A percentile compares a stretch with the other conserved stretches of the same genome.
Conservation (phyloP, 2,888 invertebrate genomes). For the Macropis europaea region DNA sequence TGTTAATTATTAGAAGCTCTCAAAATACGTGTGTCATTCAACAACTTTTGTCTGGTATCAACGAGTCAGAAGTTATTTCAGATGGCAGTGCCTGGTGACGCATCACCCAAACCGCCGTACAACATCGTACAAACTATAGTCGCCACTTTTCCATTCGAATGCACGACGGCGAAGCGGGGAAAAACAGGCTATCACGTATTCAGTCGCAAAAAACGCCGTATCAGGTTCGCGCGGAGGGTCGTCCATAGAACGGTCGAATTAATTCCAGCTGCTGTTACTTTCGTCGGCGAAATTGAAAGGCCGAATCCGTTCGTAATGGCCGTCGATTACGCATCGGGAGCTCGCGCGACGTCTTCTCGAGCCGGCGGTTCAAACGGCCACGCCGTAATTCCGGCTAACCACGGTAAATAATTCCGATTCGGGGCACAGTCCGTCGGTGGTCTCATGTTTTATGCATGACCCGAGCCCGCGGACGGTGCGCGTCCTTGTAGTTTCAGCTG, state of each 20-base stretch:
- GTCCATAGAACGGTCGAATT: not conserved
- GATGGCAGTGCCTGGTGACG: no score
- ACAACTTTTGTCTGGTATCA: no score
- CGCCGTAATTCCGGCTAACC: slow-evolving; percentile 59
- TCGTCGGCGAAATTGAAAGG: slow-evolving; percentile 15
- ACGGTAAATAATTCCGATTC: slow-evolving; percentile 67
- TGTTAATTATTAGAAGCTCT: no score
- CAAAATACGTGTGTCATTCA: no score
- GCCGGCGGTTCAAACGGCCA: slow-evolving; percentile 10
- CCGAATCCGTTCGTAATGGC: not conserved
- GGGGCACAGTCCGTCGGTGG: slow-evolving; percentile 48
- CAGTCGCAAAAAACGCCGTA: not conserved
- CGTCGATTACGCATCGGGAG: slow-evolving; percentile 3
- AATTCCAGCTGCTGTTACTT: slow-evolving; percentile 13
- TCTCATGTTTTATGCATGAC: slow-evolving; percentile 67
- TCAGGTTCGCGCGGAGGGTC: not conserved
- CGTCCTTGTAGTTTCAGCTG: slow-evolving; percentile 23
- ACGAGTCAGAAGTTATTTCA: no score
- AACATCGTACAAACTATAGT: no score
- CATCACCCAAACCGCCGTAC: no score
- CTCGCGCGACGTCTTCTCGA: slow-evolving; percentile 28
- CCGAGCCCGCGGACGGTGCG: slow-evolving; percentile 23
- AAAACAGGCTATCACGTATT: no score
- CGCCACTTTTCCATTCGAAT: no score
- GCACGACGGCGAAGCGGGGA: no score